A percentile compares a stretch with the other conserved stretches of the same genome.
These are phyloP conservation scores for Dipus sagitta DNA, from an alignment of 2,797 vertebrate species.

Conservation along the genomic window DNA sequence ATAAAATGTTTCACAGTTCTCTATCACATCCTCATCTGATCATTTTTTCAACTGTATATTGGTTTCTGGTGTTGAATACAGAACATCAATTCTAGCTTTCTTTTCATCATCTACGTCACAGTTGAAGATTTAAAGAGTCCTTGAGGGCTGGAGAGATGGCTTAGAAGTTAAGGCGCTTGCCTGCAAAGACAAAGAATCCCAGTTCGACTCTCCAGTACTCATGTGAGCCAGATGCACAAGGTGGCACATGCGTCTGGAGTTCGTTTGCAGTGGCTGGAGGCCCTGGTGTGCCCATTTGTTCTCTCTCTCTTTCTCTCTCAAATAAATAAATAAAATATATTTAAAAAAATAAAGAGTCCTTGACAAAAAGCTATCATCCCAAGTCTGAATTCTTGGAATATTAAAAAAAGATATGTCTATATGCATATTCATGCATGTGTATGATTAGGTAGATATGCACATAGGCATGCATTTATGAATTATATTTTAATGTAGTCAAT, in stretches of 20 bases:
- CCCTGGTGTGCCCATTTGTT: no score
- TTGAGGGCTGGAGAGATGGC: background rate
- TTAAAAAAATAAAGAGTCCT: background rate
- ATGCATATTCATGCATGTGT: background rate
- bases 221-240: no score
- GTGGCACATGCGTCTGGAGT: no score
- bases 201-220: no score
- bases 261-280: no score
- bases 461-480: background rate
- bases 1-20: conserved; percentile 28
- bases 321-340: no score
- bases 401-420: background rate
- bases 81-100: background rate
- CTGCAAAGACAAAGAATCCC: no score
- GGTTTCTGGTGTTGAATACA: background rate
- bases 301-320: no score
- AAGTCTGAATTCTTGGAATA: conserved; percentile 3
- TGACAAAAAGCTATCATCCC: background rate
- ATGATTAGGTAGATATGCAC: background rate
- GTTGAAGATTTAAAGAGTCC: background rate
- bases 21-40: background rate
- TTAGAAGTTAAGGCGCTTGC: no score
- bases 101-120: background rate
- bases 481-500: conserved; percentile 17
- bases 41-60: background rate